Conservation (phyloP, 2,797 vertebrate species). For the Syndactyla subalaris region DNA sequence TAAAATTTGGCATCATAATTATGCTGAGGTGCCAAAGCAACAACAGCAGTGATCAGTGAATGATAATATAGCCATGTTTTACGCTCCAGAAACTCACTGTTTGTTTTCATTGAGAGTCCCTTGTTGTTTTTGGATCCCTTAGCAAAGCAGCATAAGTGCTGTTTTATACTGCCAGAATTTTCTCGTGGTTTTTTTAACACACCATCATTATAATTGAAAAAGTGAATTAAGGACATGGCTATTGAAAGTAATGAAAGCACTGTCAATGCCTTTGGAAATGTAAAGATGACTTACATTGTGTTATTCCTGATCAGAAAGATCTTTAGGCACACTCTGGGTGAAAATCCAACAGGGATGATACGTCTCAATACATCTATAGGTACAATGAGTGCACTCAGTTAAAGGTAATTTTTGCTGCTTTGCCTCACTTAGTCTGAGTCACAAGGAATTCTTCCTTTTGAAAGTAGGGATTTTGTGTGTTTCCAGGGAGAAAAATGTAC, state of each 20-base stretch:
- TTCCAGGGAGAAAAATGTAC: neutral
- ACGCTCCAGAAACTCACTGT: neutral
- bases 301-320: neutral
- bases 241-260: neutral
- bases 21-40: neutral
- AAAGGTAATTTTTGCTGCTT: neutral
- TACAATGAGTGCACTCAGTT: neutral
- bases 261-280: neutral
- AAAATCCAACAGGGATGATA: neutral
- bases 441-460: neutral
- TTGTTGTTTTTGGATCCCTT: neutral
- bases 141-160: neutral
- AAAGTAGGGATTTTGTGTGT: neutral
- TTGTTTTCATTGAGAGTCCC: neutral
- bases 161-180: conserved; percentile 18
- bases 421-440: neutral
- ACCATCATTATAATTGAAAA: neutral
- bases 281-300: neutral
- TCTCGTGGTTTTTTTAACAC: neutral
- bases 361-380: neutral
- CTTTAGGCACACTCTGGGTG: neutral
- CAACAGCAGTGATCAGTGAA: neutral
- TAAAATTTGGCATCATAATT: neutral
- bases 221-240: neutral
- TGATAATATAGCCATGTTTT: neutral